These are phyloP conservation scores for Myotis davidii DNA, from an alignment of 2,113 vertebrate species.

Conservation along the genomic window DNA sequence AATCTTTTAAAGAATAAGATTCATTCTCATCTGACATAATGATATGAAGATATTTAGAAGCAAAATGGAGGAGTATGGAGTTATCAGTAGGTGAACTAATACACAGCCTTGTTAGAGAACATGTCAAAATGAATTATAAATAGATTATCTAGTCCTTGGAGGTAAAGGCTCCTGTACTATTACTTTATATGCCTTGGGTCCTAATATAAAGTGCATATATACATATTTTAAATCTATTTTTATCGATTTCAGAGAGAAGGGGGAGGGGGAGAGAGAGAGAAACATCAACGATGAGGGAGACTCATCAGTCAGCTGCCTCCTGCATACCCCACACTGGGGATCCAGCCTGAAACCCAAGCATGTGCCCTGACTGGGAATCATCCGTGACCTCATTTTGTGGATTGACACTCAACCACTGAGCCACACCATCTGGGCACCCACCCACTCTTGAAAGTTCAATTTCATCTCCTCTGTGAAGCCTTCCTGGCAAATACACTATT, in stretches of 20 bases:
- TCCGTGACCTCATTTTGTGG: too few relatives aligned
- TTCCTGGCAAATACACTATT: neutral
- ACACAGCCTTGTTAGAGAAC: neutral
- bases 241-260: too few relatives aligned
- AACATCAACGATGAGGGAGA: too few relatives aligned
- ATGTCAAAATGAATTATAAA: conserved; percentile 40
- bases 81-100: conserved; percentile 11
- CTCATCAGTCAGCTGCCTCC: too few relatives aligned
- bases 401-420: too few relatives aligned
- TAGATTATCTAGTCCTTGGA: neutral
- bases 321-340: too few relatives aligned
- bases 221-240: neutral
- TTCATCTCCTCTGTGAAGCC: neutral
- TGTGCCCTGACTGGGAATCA: too few relatives aligned
- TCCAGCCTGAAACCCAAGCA: too few relatives aligned
- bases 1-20: conserved; percentile 14
- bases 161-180: neutral
- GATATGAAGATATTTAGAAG: neutral
- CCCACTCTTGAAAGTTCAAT: neutral
- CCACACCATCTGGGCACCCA: too few relatives aligned
- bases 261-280: too few relatives aligned
- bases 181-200: neutral
- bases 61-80: neutral
- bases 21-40: conserved; percentile 36
- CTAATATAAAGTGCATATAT: neutral